Evolutionary conservation across 2,888 invertebrate species (phyloP).

Genomic region (Drosophila pseudotakahashii): DNA sequence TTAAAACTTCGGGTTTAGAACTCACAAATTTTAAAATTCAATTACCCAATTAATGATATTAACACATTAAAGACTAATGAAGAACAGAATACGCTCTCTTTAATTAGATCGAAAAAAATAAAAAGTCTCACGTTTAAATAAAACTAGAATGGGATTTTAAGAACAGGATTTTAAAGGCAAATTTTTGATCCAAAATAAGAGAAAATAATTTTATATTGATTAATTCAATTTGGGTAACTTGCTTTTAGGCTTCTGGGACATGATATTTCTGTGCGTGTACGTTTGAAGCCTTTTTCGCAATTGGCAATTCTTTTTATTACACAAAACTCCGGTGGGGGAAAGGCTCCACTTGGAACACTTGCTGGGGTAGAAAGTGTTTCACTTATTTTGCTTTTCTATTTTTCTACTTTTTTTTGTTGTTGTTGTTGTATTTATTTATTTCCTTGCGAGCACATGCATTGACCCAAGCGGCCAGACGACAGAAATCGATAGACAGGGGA

Average conservation of each 20-base stretch:
- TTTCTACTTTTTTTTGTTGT: not conserved
- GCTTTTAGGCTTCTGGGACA: no score
- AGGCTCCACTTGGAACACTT: slow-evolving; percentile 28
- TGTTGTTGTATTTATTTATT: slow-evolving; percentile 20
- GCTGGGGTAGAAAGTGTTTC: slow-evolving; percentile 77
- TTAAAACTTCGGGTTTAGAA: not conserved
- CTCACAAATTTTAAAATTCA: no score
- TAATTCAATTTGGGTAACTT: no score
- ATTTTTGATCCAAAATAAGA: no score
- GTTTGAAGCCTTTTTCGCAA: slow-evolving; percentile 14
- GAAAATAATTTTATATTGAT: no score
- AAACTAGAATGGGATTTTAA: no score
- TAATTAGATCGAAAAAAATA: no score
- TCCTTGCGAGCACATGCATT: slow-evolving; percentile 56
- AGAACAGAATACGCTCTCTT: no score
- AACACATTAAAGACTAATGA: no score
- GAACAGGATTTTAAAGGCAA: no score
- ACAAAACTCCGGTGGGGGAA: slow-evolving; percentile 18
- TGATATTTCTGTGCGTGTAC: not conserved
- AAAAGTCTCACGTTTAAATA: no score
- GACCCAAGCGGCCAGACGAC: slow-evolving; percentile 67
- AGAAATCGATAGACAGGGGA: slow-evolving; percentile 67
- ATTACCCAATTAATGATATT: no score
- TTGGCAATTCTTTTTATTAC: slow-evolving; percentile 39
- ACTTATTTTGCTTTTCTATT: slow-evolving; percentile 47